Evolutionary conservation across 2,113 vertebrate genomes (phyloP), one percentile per base, ranked within the genome.

Genomic region (Columbina picui): DNA sequence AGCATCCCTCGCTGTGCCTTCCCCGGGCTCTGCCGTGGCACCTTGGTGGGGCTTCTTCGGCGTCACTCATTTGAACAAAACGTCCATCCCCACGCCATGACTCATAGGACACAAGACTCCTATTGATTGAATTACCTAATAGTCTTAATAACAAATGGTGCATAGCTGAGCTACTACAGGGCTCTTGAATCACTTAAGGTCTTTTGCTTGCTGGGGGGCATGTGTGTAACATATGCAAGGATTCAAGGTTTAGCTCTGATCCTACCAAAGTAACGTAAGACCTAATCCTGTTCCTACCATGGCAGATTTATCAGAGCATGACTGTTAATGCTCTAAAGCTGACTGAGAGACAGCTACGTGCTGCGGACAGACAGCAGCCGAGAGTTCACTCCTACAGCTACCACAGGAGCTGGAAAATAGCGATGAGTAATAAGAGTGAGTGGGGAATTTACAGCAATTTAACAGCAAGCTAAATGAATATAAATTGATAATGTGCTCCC

Each of bases 171-270:
- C 38, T 74, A 30, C 71, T 70, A 5, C 67, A 49, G 60, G 43
- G 39, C 53, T 93, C n/a, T 79, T 38, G 73, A 87, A 87, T 84
- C 85, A 71, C 52, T 61, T 59, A 38, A 87, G 16, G 27, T 68
- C 64, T 84, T 95, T 91, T 89, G 57, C 63, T 83, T 74, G 60
- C 65, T 68, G 53, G 20, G 22, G 10, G 22, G 38, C 41, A 22
- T 63, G 65, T 83, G 39, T 53, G 43, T 80, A 61, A 84, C 69
- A 38, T 68, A 89, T 38, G 70, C 0, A 0, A 71, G 90, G 86
- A 78, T 94, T 94, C 83, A 41, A 57, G 57, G 83, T 80, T 94
- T 96, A 97, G 53, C 92, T 91, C 90, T 97, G 90, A 94, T 93
- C 89, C 93, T 85, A 38, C 71, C 90, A 64, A 94, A 92, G 83